A percentile compares a stretch with the other conserved stretches of the same genome.
Evolutionary conservation across 2,797 vertebrate genomes (phyloP).

Genomic region (Lophius americanus): DNA sequence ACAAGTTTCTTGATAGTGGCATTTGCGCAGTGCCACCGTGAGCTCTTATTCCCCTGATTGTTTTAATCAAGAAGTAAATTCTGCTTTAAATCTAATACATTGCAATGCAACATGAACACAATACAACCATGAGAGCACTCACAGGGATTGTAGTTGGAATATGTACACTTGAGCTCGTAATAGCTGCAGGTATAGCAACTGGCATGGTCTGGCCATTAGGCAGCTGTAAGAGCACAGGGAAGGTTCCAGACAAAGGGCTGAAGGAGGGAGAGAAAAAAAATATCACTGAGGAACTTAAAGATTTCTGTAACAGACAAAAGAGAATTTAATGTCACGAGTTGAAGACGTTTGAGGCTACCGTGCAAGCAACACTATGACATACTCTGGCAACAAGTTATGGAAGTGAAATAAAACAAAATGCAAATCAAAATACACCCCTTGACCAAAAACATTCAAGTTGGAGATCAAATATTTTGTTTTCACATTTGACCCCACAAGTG

Average conservation of each 20-base stretch:
- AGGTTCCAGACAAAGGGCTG: conserved; percentile 96
- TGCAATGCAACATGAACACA: conserved; percentile 1
- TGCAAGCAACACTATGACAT: conserved; percentile 13
- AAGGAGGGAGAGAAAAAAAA: conserved; percentile 54
- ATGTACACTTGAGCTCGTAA: conserved; percentile 96
- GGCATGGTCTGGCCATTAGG: conserved; percentile 99
- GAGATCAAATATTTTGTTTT: conserved; percentile 2
- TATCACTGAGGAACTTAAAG: conserved; percentile 27
- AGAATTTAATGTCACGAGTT: conserved; percentile 3
- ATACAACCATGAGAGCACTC: conserved; percentile 70
- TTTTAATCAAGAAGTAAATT: not conserved
- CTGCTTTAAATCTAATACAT: not conserved
- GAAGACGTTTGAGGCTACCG: conserved; percentile 18
- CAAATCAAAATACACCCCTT: conserved; percentile 38
- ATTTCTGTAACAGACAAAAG: conserved; percentile 11
- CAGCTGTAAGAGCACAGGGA: conserved; percentile 98
- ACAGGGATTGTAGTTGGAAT: conserved; percentile 97
- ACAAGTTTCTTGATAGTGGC: too few relatives aligned
- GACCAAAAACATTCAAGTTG: conserved; percentile 3
- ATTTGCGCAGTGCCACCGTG: too few relatives aligned
- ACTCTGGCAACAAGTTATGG: conserved; percentile 46
- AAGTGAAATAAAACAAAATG: conserved; percentile 35
- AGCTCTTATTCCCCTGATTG: not conserved
- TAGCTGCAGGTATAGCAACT: conserved; percentile 96
- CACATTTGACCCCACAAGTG: conserved; percentile 26